Base-by-base conservation (phyloP, 1,140 invertebrate genomes). In the Rhopalosiphum padi region DNA sequence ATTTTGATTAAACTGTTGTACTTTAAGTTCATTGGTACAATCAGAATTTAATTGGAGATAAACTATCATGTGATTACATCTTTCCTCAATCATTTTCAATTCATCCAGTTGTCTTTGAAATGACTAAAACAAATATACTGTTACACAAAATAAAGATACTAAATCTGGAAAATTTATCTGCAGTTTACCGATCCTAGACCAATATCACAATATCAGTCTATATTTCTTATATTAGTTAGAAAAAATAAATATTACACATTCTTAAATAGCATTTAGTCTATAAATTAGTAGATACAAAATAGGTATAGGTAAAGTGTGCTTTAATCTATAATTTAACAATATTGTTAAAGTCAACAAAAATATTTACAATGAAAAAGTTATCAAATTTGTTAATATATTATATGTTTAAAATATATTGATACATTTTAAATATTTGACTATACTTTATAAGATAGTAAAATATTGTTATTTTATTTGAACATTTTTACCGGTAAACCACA, bases 61-160 rank as follows among this genome's bases (percentile, higher is more conserved):
- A 9, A 55, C 48, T 41, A 93, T 93, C 91, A 93, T 93, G 25
- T 93, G 48, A 37, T 93, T 53, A 93, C 91, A 93, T 55, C 91
- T 93, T 30, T 93, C 48, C 21, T 85, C 91, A 15, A 93, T 86
- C 3, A 1, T 55, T 43, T 85, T 93, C 35, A 93, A 55, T 53
- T 93, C 91, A 18, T 93, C 91, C 0, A 93, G 2, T 60, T 86
- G 91, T 22, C 25, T 85, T 93, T 93, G 91, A 93, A 85, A 85
- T 53, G 25, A 55, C 91, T 93, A 37, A 35, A 92, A 92, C 53
- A 55, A 37, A 89, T 23, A 89, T 23, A 83, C 21, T 21, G 5
- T 93, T 43, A 93, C 25, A 85, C 6, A n/a, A 88, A 51, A 35
- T n/a, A 23, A 23, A 35, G 0, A 5, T 22, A 15, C 8, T 60